These are phyloP conservation scores for Oscheius sp. DNA, from an alignment of 2,888 invertebrate genomes.

Conservation along the genomic window DNA sequence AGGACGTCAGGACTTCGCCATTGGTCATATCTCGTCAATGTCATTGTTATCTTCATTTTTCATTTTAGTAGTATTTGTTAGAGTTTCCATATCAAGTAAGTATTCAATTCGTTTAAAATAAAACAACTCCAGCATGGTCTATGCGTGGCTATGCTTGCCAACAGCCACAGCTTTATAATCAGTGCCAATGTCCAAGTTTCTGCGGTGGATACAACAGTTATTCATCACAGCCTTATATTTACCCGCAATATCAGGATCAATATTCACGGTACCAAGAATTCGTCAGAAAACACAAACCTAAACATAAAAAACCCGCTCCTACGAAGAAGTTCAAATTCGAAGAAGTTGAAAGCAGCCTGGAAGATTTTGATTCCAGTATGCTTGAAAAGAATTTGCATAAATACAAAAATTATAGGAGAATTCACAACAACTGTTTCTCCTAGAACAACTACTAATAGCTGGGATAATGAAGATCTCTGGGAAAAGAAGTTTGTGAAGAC, in stretches of 20 bases:
- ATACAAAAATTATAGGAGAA: constrained; percentile 15
- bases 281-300: constrained; percentile 16
- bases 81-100: constrained; percentile 2
- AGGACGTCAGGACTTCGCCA: not conserved
- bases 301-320: not conserved
- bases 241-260: not conserved
- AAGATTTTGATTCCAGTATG: constrained; percentile 28
- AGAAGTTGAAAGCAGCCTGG: constrained; percentile 3
- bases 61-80: not conserved
- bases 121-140: constrained; percentile 16
- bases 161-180: constrained; percentile 47
- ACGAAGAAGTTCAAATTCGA: constrained; percentile 29
- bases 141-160: constrained; percentile 49
- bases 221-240: not conserved
- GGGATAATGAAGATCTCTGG: constrained; percentile 44
- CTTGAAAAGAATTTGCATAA: not conserved
- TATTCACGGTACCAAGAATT: constrained; percentile 8
- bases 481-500: constrained; percentile 48
- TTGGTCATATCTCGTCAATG: not conserved
- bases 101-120: not conserved
- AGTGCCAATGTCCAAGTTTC: constrained; percentile 49
- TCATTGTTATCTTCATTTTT: not conserved
- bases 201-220: constrained; percentile 34
- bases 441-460: constrained; percentile 15
- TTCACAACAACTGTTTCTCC: constrained; percentile 3